phyloP scores from a whole-genome alignment of 1,140 invertebrate genomes.

The Drosophila subobscura region DNA sequence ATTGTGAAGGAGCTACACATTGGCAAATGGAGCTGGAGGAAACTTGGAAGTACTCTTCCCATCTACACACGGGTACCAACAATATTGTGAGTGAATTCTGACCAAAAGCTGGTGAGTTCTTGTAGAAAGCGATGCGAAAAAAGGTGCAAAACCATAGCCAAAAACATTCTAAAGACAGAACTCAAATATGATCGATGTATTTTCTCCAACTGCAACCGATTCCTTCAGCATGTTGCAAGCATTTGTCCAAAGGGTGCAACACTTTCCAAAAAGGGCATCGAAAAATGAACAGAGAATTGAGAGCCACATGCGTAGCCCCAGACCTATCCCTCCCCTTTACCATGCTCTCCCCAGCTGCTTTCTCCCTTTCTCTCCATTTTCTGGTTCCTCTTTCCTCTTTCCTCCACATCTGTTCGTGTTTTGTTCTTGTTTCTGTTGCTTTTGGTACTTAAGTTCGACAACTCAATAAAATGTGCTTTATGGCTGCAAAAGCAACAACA shows the following conservation, averaged over 20 bases:
- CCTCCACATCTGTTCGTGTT: slow-evolving; percentile 4
- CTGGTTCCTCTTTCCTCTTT: slow-evolving; percentile 26
- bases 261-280: no score
- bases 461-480: slow-evolving; percentile 84
- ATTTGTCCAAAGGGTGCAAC: no score
- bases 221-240: no score
- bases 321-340: no score
- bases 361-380: slow-evolving; percentile 1
- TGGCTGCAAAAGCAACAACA: slow-evolving; percentile 52
- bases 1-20: slow-evolving; percentile 22
- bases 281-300: no score
- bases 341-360: background rate
- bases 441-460: slow-evolving; percentile 82
- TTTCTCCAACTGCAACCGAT: no score
- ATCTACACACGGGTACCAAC: slow-evolving; percentile 40
- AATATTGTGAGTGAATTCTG: background rate
- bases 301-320: no score
- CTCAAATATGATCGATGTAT: no score
- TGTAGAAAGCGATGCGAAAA: no score
- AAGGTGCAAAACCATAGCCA: no score
- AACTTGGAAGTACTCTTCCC: background rate
- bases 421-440: slow-evolving; percentile 43
- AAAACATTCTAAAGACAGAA: no score
- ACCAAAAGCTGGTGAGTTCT: no score
- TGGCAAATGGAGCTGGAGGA: background rate